Evolutionary conservation across 1,140 invertebrate species (phyloP), one percentile per base, ranked within the genome.

Genomic region (Muscidifurax raptorellus): DNA sequence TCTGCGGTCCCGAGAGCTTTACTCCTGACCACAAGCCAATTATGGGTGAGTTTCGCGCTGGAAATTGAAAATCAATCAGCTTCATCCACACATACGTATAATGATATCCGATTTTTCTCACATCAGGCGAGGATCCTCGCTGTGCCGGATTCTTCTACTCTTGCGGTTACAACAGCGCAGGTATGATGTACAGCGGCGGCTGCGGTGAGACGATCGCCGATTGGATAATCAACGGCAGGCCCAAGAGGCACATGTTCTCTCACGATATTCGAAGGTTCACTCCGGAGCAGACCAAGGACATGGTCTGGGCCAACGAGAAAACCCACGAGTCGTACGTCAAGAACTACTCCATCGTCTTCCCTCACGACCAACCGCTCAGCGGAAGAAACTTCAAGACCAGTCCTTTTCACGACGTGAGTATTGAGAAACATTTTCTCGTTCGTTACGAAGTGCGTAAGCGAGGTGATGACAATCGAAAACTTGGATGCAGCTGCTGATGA

Each of bases 21-120:
- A 98, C 97, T 1, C 97, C 97, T 0, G 97, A 98, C 92, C 97
- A 98, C 89, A 97, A 97, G 90, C 97, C 97, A 22, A 88, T 98
- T n/a, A 94, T 98, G 92, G 96, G 95, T 86, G 88, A 40, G 76
- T 74, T 40, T 94, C 95, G 87, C 85, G 85, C 69, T 52, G 75
- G 72, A 13, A 76, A 27, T 27, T 79, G 25, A 66, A 78, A 82
- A 78, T 36, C 64, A 13, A 59, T 83, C 2, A 12, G 13, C 59
- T 12, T 44, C 1, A 47, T n/a, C n/a, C n/a, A 32, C 5, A 32
- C 32, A 32, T 32, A 40, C 5, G 1, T 52, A 52, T 15, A 52
- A 52, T 12, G 47, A 22, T 52, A 66, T n/a, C 7, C 22, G 36
- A 47, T 64, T 44, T 30, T 67, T 15, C 7, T 40, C 9, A 9